Evolutionary conservation across 1,140 invertebrate species (phyloP).

Genomic region (Panagrolaimus sp.): DNA sequence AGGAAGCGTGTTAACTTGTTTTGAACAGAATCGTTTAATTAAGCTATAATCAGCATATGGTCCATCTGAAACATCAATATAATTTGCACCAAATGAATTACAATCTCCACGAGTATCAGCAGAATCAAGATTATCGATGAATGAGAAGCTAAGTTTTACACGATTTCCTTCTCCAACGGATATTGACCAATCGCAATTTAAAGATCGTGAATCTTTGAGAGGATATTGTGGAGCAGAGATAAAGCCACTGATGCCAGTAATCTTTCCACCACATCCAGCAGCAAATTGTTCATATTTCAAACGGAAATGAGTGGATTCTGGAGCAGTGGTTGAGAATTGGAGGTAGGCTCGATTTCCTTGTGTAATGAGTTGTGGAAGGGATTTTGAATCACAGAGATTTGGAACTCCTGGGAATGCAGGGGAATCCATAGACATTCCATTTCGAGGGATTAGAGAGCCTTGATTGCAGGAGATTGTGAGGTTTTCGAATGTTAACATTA

Average conservation of each 20-base stretch:
- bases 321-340: slow-evolving; percentile 41
- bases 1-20: slow-evolving; percentile 33
- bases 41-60: slow-evolving; percentile 17
- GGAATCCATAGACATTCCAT: slow-evolving; percentile 38
- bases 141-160: slow-evolving; percentile 35
- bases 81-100: slow-evolving; percentile 43
- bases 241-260: slow-evolving; percentile 45
- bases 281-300: slow-evolving; percentile 48
- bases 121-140: slow-evolving; percentile 46
- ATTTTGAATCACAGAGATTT: slow-evolving; percentile 40
- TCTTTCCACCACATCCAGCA: slow-evolving; percentile 59
- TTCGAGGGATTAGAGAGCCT: slow-evolving; percentile 40
- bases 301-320: slow-evolving; percentile 52
- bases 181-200: slow-evolving; percentile 51
- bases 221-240: slow-evolving; percentile 54
- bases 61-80: slow-evolving; percentile 43
- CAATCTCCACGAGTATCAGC: slow-evolving; percentile 47
- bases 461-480: slow-evolving; percentile 41
- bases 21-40: slow-evolving; percentile 39
- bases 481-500: slow-evolving; percentile 39
- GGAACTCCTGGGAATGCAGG: slow-evolving; percentile 40
- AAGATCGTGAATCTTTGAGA: slow-evolving; percentile 41
- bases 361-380: slow-evolving; percentile 18
- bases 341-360: slow-evolving; percentile 49
- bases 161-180: slow-evolving; percentile 51